A percentile compares a stretch with the other conserved stretches of the same genome.
These are phyloP conservation scores for Leucophenga maculata DNA, from an alignment of 2,888 invertebrate genomes.

Conservation along the genomic window DNA sequence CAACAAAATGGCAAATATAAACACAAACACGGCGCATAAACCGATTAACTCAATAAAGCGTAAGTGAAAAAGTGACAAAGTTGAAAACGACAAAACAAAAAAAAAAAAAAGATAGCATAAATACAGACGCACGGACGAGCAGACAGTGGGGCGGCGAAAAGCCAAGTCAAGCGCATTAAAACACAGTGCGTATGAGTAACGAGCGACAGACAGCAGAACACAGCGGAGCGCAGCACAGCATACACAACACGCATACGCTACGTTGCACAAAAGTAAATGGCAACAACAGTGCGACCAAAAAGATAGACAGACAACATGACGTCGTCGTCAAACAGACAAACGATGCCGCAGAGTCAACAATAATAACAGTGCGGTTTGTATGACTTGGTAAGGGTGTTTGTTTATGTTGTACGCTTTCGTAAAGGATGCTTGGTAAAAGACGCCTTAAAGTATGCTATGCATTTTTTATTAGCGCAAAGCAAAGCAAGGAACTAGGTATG, in stretches of 20 bases:
- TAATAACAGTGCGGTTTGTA: not conserved
- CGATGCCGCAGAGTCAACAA: not conserved
- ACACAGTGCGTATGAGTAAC: not conserved
- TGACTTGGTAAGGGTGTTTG: too few relatives aligned
- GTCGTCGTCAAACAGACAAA: not conserved
- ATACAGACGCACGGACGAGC: not conserved
- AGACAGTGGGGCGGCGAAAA: not conserved
- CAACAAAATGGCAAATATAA: not conserved
- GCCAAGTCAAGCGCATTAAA: not conserved
- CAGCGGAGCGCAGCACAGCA: too few relatives aligned
- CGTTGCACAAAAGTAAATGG: not conserved
- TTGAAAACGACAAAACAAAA: slow-evolving; percentile 18
- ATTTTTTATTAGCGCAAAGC: too few relatives aligned
- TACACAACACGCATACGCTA: not conserved
- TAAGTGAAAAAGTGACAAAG: slow-evolving; percentile 55
- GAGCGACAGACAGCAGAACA: not conserved
- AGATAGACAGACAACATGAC: slow-evolving; percentile 1
- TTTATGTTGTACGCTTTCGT: not conserved
- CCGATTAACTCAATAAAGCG: slow-evolving; percentile 61
- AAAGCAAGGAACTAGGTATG: too few relatives aligned
- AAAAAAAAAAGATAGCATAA: not conserved
- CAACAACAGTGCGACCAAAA: too few relatives aligned
- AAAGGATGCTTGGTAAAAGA: too few relatives aligned
- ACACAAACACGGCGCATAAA: slow-evolving; percentile 42
- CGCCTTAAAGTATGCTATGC: too few relatives aligned